Conservation (phyloP, 2,888 invertebrate genomes). For the Argynnis bischoffii region DNA sequence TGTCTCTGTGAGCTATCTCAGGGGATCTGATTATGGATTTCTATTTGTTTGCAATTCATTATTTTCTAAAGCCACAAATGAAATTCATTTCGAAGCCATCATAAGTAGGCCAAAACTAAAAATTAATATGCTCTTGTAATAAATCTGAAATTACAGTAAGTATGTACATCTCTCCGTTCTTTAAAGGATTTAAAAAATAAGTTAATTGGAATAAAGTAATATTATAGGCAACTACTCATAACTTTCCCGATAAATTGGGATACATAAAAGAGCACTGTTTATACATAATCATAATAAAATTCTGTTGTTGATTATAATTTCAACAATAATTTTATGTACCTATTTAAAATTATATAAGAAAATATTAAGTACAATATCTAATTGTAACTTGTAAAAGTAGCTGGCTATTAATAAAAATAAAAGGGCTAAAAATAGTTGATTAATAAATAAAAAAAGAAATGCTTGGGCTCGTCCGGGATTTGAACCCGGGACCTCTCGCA, state of each 20-base stretch:
- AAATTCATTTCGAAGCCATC: constrained; percentile 7
- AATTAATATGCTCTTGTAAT: not conserved
- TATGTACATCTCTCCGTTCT: too few species aligned
- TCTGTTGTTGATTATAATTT: not conserved
- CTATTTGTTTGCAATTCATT: constrained; percentile 21
- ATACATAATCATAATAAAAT: not conserved
- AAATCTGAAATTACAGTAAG: too few species aligned
- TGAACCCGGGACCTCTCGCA: constrained; percentile 84
- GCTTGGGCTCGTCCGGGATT: constrained; percentile 82
- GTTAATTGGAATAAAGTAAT: too few species aligned
- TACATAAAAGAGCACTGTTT: not conserved
- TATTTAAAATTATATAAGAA: not conserved
- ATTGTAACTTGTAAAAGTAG: too few species aligned
- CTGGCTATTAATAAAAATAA: not conserved
- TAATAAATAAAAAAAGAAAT: constrained; percentile 37
- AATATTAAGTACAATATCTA: not conserved
- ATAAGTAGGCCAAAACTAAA: constrained; percentile 4
- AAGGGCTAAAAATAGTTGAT: too few species aligned
- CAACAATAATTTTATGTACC: too few species aligned
- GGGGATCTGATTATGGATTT: constrained; percentile 26
- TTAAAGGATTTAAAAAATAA: too few species aligned
- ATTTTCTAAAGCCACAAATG: constrained; percentile 15
- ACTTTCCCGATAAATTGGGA: too few species aligned
- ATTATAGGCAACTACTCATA: too few species aligned
- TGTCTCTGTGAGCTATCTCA: constrained; percentile 16